Evolutionary conservation across 2,888 invertebrate genomes (phyloP).

Genomic region (Lasioglossum morio): DNA sequence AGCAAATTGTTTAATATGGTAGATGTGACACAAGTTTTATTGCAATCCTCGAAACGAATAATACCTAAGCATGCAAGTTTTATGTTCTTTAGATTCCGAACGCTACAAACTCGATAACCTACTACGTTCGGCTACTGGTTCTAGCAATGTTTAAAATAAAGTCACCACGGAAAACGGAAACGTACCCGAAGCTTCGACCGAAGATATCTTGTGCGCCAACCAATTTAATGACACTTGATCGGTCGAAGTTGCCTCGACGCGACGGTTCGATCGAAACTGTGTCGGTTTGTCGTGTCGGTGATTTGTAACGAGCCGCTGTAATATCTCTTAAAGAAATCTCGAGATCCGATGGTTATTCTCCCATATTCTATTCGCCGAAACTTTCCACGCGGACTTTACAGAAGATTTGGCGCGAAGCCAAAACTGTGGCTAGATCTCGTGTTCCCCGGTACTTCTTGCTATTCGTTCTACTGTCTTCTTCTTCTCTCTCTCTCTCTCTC

Average conservation of each 20-base stretch:
- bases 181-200: not conserved
- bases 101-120: not conserved
- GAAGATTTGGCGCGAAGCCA: conserved; percentile 76
- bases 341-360: not conserved
- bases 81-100: not conserved
- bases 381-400: conserved; percentile 63
- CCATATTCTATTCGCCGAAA: conserved; percentile 36
- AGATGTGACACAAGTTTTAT: not conserved
- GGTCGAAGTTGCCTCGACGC: not conserved
- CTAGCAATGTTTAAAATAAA: not conserved
- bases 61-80: not conserved
- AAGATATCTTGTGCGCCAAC: not conserved
- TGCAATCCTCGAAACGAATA: not conserved
- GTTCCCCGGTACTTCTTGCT: conserved; percentile 24
- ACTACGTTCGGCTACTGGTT: not conserved
- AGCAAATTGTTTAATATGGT: not conserved
- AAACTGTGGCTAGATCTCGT: conserved; percentile 49
- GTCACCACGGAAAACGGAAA: not conserved
- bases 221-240: not conserved
- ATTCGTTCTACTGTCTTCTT: conserved; percentile 47
- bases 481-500: not conserved
- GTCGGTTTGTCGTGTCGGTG: not conserved
- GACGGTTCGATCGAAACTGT: not conserved
- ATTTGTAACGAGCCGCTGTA: too few species aligned
- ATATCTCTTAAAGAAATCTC: not conserved